These are phyloP conservation scores for Corythucha ciliata DNA, from an alignment of 2,888 invertebrate genomes.

Conservation along the genomic window DNA sequence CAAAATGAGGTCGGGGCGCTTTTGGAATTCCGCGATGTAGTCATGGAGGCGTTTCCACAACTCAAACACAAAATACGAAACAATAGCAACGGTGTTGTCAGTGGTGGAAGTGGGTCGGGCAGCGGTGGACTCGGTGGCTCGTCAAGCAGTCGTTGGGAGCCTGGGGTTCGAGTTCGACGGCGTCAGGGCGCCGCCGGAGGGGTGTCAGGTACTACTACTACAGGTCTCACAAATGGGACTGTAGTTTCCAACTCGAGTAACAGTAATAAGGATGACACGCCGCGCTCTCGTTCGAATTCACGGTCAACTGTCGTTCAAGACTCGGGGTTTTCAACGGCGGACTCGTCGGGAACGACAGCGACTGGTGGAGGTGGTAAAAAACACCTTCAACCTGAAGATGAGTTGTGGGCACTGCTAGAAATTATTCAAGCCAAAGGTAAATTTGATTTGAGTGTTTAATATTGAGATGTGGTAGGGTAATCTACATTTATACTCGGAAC, in stretches of 20 bases:
- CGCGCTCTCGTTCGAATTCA: conserved; percentile 50
- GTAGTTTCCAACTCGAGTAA: conserved; percentile 44
- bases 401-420: conserved; percentile 75
- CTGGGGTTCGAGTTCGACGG: conserved; percentile 69
- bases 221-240: conserved; percentile 21
- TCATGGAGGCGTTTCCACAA: conserved; percentile 89
- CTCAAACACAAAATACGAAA: conserved; percentile 77
- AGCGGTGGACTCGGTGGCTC: conserved; percentile 22
- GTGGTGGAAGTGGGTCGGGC: conserved; percentile 19
- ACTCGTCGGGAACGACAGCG: conserved; percentile 19
- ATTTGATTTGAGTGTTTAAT: not conserved
- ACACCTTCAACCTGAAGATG: conserved; percentile 50
- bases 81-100: too few species aligned
- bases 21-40: conserved; percentile 84
- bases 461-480: conserved; percentile 34
- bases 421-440: conserved; percentile 64
- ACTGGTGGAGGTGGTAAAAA: conserved; percentile 21
- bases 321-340: conserved; percentile 72
- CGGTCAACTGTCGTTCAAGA: conserved; percentile 59
- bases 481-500: not conserved
- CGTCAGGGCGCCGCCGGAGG: conserved; percentile 42
- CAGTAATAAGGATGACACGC: conserved; percentile 37
- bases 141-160: conserved; percentile 42
- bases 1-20: conserved; percentile 88
- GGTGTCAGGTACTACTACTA: conserved; percentile 13